phyloP scores from a whole-genome alignment of 1,140 invertebrate species.

The Spodoptera litura region DNA sequence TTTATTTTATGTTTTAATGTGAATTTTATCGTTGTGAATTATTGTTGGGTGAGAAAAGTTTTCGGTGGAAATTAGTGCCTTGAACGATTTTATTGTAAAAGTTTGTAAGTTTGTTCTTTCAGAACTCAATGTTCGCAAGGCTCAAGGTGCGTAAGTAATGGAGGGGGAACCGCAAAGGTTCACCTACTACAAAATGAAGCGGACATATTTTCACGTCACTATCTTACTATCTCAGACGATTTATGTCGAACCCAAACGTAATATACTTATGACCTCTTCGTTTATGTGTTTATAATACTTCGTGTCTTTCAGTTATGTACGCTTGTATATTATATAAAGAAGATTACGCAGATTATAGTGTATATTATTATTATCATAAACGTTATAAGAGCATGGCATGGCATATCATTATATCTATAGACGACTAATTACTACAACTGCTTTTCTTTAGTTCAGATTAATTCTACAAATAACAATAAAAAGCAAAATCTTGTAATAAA shows the following conservation, averaged over 20 bases:
- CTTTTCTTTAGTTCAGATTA: too few relatives aligned
- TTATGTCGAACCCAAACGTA: constrained; percentile 39
- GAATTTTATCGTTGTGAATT: constrained; percentile 36
- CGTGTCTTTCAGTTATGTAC: background rate
- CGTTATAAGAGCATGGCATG: too few relatives aligned
- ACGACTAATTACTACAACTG: too few relatives aligned
- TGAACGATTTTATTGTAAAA: constrained; percentile 34
- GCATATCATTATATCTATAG: too few relatives aligned
- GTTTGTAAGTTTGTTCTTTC: constrained; percentile 40
- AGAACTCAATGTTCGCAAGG: constrained; percentile 33
- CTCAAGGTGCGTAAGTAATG: constrained; percentile 43
- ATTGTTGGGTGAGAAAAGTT: constrained; percentile 27
- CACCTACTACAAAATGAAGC: constrained; percentile 45
- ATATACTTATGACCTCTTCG: constrained; percentile 15
- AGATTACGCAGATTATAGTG: too few relatives aligned
- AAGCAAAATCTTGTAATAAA: too few relatives aligned
- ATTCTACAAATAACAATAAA: too few relatives aligned
- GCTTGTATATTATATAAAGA: background rate
- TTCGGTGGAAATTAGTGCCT: constrained; percentile 9
- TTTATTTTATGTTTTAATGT: constrained; percentile 1
- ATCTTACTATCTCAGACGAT: constrained; percentile 27
- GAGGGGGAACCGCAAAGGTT: constrained; percentile 18
- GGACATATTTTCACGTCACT: constrained; percentile 43
- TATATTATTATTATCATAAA: too few relatives aligned
- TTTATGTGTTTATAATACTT: background rate